phyloP scores from a whole-genome alignment of 2,797 vertebrate species.

The Tragopan temminckii region DNA sequence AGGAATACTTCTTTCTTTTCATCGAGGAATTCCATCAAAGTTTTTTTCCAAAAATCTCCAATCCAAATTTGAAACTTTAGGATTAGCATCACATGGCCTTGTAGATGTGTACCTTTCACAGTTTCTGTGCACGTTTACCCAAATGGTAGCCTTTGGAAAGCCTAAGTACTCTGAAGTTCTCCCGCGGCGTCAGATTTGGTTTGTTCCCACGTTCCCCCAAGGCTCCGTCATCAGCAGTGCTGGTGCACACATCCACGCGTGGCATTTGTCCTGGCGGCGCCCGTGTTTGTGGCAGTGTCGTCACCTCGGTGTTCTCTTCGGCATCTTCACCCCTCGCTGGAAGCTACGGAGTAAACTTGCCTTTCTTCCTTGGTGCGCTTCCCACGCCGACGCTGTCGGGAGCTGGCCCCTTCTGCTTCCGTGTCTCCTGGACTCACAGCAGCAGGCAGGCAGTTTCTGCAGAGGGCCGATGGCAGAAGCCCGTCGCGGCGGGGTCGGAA shows the following conservation, averaged over 20 bases:
- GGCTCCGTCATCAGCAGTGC: fast-evolving
- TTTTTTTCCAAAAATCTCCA: not conserved
- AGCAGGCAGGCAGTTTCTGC: too few relatives aligned
- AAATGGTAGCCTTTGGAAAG: not conserved
- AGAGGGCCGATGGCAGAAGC: too few relatives aligned
- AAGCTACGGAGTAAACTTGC: not conserved
- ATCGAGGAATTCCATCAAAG: not conserved
- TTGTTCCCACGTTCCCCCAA: not conserved
- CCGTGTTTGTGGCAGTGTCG: not conserved
- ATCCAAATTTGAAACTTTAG: not conserved
- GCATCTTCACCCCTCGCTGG: not conserved
- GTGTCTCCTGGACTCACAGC: too few relatives aligned
- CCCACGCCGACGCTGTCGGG: not conserved
- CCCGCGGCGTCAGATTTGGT: not conserved
- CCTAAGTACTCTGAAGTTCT: not conserved
- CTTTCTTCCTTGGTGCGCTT: not conserved
- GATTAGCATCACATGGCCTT: not conserved
- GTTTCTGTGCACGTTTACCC: not conserved
- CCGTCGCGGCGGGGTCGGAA: too few relatives aligned
- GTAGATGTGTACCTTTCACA: not conserved
- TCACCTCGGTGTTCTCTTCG: not conserved
- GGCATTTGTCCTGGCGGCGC: not conserved
- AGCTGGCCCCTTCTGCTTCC: not conserved
- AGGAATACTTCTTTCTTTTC: not conserved
- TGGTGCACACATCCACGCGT: not conserved